phyloP scores from a whole-genome alignment of 2,888 invertebrate genomes.

The Pseudococcus viburni region DNA sequence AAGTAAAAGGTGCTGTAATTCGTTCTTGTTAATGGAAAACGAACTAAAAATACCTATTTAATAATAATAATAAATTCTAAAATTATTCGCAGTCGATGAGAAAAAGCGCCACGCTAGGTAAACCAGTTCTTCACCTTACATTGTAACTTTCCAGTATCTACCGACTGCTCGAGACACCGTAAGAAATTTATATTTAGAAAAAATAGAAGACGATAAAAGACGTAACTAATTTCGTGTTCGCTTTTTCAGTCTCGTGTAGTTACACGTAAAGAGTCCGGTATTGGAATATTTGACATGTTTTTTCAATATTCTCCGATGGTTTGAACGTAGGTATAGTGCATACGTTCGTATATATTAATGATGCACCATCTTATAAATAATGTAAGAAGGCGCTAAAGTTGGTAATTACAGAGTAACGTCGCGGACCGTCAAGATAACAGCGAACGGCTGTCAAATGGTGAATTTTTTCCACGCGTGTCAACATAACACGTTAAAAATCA shows the following conservation, averaged over 20 bases:
- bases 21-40: neutral
- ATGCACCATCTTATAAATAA: constrained; percentile 28
- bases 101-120: neutral
- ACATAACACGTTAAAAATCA: neutral
- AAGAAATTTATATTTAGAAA: neutral
- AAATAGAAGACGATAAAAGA: neutral
- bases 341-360: neutral
- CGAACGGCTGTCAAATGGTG: neutral
- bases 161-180: neutral
- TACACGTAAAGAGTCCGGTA: neutral
- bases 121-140: constrained; percentile 13
- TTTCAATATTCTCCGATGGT: neutral
- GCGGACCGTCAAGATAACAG: neutral
- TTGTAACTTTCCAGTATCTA: neutral
- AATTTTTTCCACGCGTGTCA: constrained; percentile 1
- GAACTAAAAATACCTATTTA: neutral
- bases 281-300: constrained; percentile 25
- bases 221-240: neutral
- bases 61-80: neutral
- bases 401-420: neutral
- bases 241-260: neutral
- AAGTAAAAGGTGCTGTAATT: no score
- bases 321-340: neutral
- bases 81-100: neutral
- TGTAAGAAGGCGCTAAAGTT: constrained; percentile 23